These are phyloP conservation scores for Chloroceryle inda DNA, from an alignment of 2,797 vertebrate genomes.

Conservation along the genomic window DNA sequence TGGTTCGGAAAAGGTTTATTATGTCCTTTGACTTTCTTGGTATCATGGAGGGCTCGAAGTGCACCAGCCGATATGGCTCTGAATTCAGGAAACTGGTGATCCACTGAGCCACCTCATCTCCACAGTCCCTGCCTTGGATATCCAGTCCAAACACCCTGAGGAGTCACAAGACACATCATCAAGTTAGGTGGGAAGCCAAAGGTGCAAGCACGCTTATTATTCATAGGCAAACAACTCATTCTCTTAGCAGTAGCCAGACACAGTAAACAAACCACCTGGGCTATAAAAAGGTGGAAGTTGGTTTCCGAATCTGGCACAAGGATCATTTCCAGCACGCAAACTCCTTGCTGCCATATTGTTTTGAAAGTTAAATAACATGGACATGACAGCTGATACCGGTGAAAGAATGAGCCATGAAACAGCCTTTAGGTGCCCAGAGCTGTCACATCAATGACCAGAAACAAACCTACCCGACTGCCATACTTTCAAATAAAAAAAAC, in stretches of 20 bases:
- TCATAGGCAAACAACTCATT: neutral
- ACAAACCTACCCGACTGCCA: neutral
- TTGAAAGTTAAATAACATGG: neutral
- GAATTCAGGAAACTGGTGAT: constrained; percentile 86
- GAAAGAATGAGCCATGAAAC: neutral
- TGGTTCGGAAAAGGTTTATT: constrained; percentile 59
- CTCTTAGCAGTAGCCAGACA: neutral
- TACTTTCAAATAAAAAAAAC: neutral
- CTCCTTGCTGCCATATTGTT: neutral
- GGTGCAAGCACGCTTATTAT: neutral
- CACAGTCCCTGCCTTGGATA: constrained; percentile 92
- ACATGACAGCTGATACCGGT: neutral
- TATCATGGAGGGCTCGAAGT: constrained; percentile 89
- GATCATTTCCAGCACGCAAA: neutral
- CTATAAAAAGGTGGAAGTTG: accelerated
- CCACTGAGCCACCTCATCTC: constrained; percentile 88
- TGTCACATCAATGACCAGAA: neutral
- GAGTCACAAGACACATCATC: neutral
- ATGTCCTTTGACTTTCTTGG: constrained; percentile 74
- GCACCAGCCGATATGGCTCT: constrained; percentile 86
- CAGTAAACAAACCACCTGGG: neutral
- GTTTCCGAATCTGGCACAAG: neutral
- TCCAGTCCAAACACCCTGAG: constrained; percentile 88
- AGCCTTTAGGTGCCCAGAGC: neutral
- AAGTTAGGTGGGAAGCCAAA: neutral